Evolutionary conservation across 1,140 invertebrate species (phyloP), one percentile per base, ranked within the genome.

Genomic region (Oncopeltus fasciatus): DNA sequence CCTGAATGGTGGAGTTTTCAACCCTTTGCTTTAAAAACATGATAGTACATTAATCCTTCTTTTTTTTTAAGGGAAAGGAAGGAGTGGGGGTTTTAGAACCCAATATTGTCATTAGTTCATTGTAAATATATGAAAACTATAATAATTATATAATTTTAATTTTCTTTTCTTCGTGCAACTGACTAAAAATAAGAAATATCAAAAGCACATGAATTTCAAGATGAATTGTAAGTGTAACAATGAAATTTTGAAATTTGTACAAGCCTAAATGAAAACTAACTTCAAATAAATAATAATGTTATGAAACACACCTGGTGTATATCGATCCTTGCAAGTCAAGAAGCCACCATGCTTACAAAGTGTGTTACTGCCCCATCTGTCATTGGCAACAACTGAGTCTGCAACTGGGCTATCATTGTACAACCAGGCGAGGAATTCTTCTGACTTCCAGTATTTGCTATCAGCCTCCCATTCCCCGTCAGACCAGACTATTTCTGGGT

Each of bases 341-440:
- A 88, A 92, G 67, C 87, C 92, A 24, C 94, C 94, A 76, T 97
- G 93, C 67, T 86, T 77, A 65, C 93, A 95, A 1, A 81, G 73
- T 1, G 82, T 86, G 44, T 80, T 81, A 29, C 69, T 74, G 3
- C 94, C 92, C 70, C 70, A 71, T n/a, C 70, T 46, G 70, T 91
- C 88, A 74, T 95, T 95, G 0, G 85, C 85, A 0, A 95, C 90
- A 9, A 98, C 80, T 5, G 82, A 87, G 58, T 95, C 83, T 70
- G 85, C 87, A 0, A 97, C 89, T 1, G 94, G 92, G 73, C 92
- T 96, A 8, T 93, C 84, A 72, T 96, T 98, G 69, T 95, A 98
- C 0, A 98, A 75, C 92, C 93, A 98, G 9, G 93, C 86, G 1
- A 98, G 75, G 67, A 91, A 84, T 65, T 86, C 82, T 65, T 80